Base-by-base conservation (phyloP, 2,797 vertebrate genomes). In the Natrix natrix region DNA sequence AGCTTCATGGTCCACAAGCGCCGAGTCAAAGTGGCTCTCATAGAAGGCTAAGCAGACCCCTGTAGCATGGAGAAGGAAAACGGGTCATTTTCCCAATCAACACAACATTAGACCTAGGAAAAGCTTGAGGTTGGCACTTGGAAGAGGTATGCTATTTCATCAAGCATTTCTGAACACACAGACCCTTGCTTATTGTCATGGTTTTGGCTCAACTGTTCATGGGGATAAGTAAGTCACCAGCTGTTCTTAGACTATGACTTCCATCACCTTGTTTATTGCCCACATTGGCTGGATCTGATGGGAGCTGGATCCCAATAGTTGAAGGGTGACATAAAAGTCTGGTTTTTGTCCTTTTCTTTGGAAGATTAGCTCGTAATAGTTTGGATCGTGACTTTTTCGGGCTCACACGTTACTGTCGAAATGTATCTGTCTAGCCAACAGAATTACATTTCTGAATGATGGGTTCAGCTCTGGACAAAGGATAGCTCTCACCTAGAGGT, bases 1-100 rank as follows among this genome's bases (percentile, higher is more conserved):
- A 0, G 1, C 14, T 95, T 98, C 98, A 0, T 69, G 93, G 95
- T 98, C 98, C 90, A 1, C 96, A 3, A 94, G 95, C 1, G 0
- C 0, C 0, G 98, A 98, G 94, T 97, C 97, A 94, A 97, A 98
- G 24, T 17, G 1, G 0, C 98, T 98, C 88, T 98, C 97, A 37
- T 95, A 96, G 8, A 96, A 48, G 20, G 96, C 95, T 93, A 98
- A 96, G 94, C 98, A 98, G 60, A 98, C 90, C 98, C 98, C 98
- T 97, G 94, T 5, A 3, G 3, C 0, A 55, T 2, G 61, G 55
- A 83, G 43, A n/a, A 28, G 66, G 24, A 56, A 54, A 66, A 86
- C 0, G 5, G 26, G 5, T 1, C 48, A 61, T 17, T 37, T 22
- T 24, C 28, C 86, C 37, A 74, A 52, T 66, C 32, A 87, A 54